Conservation (phyloP, 2,113 vertebrate genomes). For the Apodemus speciosus region DNA sequence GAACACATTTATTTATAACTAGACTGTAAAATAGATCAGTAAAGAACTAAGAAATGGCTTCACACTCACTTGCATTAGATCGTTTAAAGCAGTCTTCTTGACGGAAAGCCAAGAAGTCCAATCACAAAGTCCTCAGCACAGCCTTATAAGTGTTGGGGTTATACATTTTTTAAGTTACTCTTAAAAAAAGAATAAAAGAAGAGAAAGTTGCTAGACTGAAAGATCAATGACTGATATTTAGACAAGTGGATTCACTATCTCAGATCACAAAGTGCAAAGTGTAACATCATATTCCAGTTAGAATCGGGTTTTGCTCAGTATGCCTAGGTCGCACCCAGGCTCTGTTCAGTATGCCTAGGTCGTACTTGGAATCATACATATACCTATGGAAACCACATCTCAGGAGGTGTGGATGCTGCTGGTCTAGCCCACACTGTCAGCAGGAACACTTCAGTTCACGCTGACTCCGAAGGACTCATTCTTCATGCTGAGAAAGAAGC, state of each 20-base stretch:
- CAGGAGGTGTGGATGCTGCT: neutral
- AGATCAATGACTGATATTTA: slow-evolving; percentile 2
- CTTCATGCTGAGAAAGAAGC: neutral
- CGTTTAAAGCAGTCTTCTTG: neutral
- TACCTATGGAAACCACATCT: neutral
- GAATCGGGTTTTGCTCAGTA: no score
- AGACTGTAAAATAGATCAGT: neutral
- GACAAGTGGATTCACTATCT: neutral
- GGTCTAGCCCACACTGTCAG: neutral
- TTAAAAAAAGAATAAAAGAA: neutral
- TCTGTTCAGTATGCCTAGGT: neutral
- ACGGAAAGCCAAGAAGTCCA: neutral
- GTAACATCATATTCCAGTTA: neutral
- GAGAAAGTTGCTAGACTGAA: neutral
- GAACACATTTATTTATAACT: neutral
- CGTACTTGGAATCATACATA: neutral
- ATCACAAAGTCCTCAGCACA: neutral
- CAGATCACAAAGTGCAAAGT: neutral
- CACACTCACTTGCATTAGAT: neutral
- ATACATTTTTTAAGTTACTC: neutral
- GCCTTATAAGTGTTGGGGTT: neutral
- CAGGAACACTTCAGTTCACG: neutral
- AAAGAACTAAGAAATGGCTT: neutral
- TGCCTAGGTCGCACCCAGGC: neutral
- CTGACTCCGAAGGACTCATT: neutral